phyloP scores from a whole-genome alignment of 2,797 vertebrate genomes.

The Girardinus metallicus region DNA sequence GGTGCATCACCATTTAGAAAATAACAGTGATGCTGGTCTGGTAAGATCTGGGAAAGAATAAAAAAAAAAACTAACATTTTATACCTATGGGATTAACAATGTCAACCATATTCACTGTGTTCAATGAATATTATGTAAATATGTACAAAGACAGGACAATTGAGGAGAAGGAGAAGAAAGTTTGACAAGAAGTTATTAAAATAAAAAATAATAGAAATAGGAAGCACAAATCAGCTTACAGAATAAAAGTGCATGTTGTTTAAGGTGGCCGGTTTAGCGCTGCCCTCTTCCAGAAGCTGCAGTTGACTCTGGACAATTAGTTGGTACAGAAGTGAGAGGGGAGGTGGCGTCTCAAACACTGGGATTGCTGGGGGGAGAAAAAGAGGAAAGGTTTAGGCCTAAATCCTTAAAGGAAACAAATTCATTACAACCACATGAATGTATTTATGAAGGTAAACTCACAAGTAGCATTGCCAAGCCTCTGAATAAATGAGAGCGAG shows the following conservation, averaged over 20 bases:
- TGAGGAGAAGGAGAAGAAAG: background rate
- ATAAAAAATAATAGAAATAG: background rate
- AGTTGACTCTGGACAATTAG: slow-evolving; percentile 92
- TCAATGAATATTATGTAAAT: background rate
- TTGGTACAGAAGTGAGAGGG: slow-evolving; percentile 89
- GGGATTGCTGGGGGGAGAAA: slow-evolving; percentile 84
- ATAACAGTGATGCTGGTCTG: slow-evolving; percentile 98
- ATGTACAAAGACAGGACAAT: background rate
- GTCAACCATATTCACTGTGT: background rate
- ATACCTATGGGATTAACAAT: background rate
- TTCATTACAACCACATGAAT: background rate
- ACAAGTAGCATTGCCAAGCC: slow-evolving; percentile 91
- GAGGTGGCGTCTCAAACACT: slow-evolving; percentile 87
- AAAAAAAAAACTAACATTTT: background rate
- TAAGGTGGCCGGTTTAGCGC: slow-evolving; percentile 46
- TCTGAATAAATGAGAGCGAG: slow-evolving; percentile 92
- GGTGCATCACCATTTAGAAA: slow-evolving; percentile 97
- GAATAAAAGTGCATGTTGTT: slow-evolving; percentile 95
- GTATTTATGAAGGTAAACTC: slow-evolving; percentile 24
- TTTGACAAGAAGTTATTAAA: background rate
- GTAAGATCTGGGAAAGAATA: slow-evolving; percentile 85
- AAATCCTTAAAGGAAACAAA: background rate
- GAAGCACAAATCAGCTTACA: slow-evolving; percentile 77
- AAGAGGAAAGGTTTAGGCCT: background rate
- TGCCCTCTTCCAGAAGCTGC: slow-evolving; percentile 84